Evolutionary conservation across 1,140 invertebrate genomes (phyloP), one percentile per base, ranked within the genome.

Genomic region (Metaphire vulgaris): DNA sequence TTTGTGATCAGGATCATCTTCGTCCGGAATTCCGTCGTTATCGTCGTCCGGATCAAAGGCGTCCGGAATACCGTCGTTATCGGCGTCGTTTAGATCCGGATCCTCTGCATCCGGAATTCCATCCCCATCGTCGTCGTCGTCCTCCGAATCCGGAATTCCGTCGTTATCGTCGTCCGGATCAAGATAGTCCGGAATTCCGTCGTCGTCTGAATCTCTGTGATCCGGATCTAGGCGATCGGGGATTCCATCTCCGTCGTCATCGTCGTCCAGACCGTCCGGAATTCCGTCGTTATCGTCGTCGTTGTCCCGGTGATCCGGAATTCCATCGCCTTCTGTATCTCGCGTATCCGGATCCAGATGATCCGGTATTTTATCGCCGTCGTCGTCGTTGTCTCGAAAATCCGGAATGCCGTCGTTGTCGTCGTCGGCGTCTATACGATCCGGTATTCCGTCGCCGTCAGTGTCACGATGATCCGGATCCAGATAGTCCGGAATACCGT

Each of bases 211-310:
- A 41, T 73, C 72, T 73, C 72, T 73, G 21, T 30, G 28, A 56
- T 74, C 74, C 64, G 65, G 74, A 32, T 74, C 65, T 21, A 29
- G 41, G 16, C 29, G 14, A 33, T 67, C 74, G 33, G 41, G 72
- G n/a, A 56, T 34, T 1, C 72, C 72, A 73, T 73, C 72, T 28
- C 72, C 72, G 41, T 73, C 72, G 30, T 33, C 65, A 15, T 66
- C 65, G 1, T 65, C 30, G 33, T 74, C 74, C 1, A 74, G 15
- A 30, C 21, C 56, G 33, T 74, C 74, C 34, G 74, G 74, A 2
- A 74, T 74, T n/a, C 74, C 74, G 33, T 74, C 74, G 26, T 68
- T 68, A 68, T 74, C 74, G 33, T 66, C 65, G 41, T 74, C 74
- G 0, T 6, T 14, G 33, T 74, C 65, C 30, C 33, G 15, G 16